Percentiles rank a stretch among this genome's conserved stretches.
These are phyloP conservation scores for Leptura quadrifasciata DNA, from an alignment of 2,888 invertebrate species.

Conservation along the genomic window DNA sequence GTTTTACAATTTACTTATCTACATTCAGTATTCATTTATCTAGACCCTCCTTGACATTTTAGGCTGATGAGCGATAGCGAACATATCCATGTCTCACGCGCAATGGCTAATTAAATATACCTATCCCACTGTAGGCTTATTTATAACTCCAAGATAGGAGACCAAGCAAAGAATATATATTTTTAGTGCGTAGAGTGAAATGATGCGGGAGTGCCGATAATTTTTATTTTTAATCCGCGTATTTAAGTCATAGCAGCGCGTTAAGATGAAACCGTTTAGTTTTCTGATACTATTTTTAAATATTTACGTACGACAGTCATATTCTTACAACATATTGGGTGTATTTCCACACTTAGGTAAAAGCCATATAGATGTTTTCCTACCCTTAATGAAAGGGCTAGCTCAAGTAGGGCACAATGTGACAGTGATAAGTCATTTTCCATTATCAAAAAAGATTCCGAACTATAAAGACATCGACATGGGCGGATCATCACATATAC, in stretches of 20 bases:
- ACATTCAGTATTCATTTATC: too few relatives aligned
- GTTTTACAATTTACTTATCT: too few relatives aligned
- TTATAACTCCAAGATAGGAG: neutral
- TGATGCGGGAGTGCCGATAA: conserved; percentile 2
- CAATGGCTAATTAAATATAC: neutral
- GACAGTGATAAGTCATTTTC: conserved; percentile 82
- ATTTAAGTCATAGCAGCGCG: neutral
- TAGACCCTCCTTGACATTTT: too few relatives aligned
- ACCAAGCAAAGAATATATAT: neutral
- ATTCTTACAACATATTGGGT: conserved; percentile 76
- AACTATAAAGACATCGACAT: conserved; percentile 78
- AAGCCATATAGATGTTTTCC: conserved; percentile 82
- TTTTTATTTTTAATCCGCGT: neutral
- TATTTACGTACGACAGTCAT: neutral
- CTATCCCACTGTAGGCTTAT: neutral
- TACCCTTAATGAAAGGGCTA: conserved; percentile 78
- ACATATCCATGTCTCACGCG: neutral
- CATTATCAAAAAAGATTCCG: conserved; percentile 72
- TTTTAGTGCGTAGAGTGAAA: neutral
- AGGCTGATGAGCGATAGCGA: too few relatives aligned
- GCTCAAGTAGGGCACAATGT: conserved; percentile 80
- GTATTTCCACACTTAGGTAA: conserved; percentile 81
- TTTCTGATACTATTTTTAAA: neutral
- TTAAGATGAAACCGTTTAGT: neutral
- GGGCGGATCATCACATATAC: neutral